Percentiles rank a stretch among this genome's conserved stretches.
Conservation (phyloP, 2,113 vertebrate genomes). For the Neofelis nebulosa region DNA sequence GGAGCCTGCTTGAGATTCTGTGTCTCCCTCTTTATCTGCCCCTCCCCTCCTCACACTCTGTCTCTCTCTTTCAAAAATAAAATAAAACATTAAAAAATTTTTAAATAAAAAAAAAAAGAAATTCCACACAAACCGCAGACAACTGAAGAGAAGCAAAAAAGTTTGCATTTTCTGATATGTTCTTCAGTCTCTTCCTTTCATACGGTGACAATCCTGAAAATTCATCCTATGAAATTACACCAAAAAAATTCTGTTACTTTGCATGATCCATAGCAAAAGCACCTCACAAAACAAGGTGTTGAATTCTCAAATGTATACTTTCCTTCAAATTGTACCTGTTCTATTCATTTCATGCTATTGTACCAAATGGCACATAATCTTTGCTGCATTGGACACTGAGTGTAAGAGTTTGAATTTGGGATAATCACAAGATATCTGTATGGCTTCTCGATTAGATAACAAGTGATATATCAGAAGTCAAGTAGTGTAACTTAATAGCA, state of each 20-base stretch:
- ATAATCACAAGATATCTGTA: not conserved
- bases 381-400: not conserved
- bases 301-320: not conserved
- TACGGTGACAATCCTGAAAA: constrained; percentile 81
- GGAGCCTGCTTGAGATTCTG: too few species aligned
- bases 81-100: too few species aligned
- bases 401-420: not conserved
- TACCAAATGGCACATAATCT: not conserved
- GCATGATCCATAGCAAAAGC: not conserved
- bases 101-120: not conserved
- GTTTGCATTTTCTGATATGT: constrained; percentile 87
- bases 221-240: constrained; percentile 73
- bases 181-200: constrained; percentile 86
- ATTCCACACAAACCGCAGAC: constrained; percentile 81
- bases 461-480: constrained; percentile 15
- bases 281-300: not conserved
- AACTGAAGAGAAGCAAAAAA: constrained; percentile 87
- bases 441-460: not conserved
- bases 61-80: too few species aligned
- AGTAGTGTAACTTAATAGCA: not conserved
- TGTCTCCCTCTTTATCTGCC: too few species aligned
- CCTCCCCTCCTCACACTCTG: too few species aligned
- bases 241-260: constrained; percentile 50
- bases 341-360: not conserved
- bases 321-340: not conserved